Evolutionary conservation across 2,113 vertebrate genomes (phyloP).

Genomic region (Odontophorus gujanensis): DNA sequence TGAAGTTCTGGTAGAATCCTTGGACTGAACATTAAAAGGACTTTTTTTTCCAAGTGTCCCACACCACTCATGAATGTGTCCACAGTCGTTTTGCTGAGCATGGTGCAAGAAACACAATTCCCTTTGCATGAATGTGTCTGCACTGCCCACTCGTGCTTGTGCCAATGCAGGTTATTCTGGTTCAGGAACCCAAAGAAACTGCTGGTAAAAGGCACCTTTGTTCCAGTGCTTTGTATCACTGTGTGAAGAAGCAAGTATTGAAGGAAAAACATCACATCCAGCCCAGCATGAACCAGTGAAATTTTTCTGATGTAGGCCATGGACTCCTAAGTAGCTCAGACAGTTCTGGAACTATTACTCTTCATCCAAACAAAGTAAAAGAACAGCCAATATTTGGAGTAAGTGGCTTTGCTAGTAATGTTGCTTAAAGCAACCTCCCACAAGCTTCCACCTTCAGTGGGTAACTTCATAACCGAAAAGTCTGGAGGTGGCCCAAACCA

Average conservation of each 20-base stretch:
- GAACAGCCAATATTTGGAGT: slow-evolving; percentile 43
- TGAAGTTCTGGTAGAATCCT: background rate
- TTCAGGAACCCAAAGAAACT: background rate
- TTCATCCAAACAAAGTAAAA: slow-evolving; percentile 61
- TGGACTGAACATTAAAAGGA: background rate
- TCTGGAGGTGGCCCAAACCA: slow-evolving; percentile 48
- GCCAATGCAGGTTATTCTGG: background rate
- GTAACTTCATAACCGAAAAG: slow-evolving; percentile 1
- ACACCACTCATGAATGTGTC: background rate
- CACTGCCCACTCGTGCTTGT: background rate
- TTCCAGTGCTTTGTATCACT: background rate
- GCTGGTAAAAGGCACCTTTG: slow-evolving; percentile 16
- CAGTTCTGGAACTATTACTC: slow-evolving; percentile 28
- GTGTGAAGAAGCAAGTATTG: background rate
- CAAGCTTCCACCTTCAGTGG: slow-evolving; percentile 30
- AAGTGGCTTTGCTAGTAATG: slow-evolving; percentile 32
- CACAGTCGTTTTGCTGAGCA: background rate
- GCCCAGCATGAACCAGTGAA: background rate
- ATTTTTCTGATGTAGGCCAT: background rate
- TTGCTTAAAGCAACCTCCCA: slow-evolving; percentile 50
- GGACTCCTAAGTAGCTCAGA: slow-evolving; percentile 9
- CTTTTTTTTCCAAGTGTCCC: background rate
- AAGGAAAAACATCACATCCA: slow-evolving; percentile 1
- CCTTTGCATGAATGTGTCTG: accelerated
- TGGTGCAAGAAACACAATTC: background rate